These are phyloP conservation scores for Anguilla megastoma DNA, from an alignment of 2,797 vertebrate genomes.

Conservation along the genomic window DNA sequence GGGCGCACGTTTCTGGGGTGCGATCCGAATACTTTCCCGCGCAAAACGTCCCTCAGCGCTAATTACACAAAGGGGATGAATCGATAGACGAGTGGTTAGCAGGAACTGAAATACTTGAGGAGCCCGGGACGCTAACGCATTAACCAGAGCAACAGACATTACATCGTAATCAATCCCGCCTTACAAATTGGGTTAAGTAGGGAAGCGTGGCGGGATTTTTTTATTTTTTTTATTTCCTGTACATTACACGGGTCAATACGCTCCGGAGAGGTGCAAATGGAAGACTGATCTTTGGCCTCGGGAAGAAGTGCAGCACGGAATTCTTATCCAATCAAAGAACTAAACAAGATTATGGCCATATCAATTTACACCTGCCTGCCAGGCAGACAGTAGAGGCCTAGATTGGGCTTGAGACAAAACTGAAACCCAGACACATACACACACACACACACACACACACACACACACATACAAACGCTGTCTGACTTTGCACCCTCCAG, in stretches of 20 bases:
- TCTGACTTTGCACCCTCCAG: not conserved
- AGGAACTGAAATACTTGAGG: conserved; percentile 63
- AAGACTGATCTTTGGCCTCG: conserved; percentile 47
- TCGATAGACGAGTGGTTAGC: conserved; percentile 71
- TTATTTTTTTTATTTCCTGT: conserved; percentile 54
- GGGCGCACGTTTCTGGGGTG: not conserved
- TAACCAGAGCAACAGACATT: conserved; percentile 68
- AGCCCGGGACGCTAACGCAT: conserved; percentile 64
- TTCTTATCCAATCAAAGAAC: conserved; percentile 51
- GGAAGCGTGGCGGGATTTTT: conserved; percentile 23
- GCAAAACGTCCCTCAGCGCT: conserved; percentile 47
- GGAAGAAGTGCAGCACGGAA: conserved; percentile 50
- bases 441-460: not conserved
- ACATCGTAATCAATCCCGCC: conserved; percentile 72
- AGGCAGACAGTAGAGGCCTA: conserved; percentile 4
- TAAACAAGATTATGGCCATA: conserved; percentile 54
- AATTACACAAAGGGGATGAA: conserved; percentile 69
- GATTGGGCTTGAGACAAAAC: not conserved
- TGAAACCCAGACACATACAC: not conserved
- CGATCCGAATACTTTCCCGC: conserved; percentile 24
- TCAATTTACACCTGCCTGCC: conserved; percentile 35
- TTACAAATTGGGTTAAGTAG: conserved; percentile 67
- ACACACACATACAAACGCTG: not conserved
- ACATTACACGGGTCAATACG: conserved; percentile 59
- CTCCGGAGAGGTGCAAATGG: conserved; percentile 44